phyloP scores from a whole-genome alignment of 2,113 vertebrate species.

The Petroica traversi region DNA sequence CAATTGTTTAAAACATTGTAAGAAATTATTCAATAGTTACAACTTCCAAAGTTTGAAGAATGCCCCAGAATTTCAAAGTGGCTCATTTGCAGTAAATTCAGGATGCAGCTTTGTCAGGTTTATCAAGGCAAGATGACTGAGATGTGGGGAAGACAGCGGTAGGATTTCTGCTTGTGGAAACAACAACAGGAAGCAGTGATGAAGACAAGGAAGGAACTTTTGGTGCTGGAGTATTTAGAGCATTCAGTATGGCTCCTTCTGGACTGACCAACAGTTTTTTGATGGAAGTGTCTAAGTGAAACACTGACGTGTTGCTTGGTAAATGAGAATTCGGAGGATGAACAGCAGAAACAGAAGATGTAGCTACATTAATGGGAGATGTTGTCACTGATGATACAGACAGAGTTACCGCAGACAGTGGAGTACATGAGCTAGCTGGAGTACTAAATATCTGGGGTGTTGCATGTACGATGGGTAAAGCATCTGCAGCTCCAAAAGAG shows the following conservation, averaged over 20 bases:
- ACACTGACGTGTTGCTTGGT: constrained; percentile 65
- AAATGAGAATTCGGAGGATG: constrained; percentile 53
- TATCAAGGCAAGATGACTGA: constrained; percentile 73
- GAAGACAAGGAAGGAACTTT: constrained; percentile 68
- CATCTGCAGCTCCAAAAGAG: constrained; percentile 74
- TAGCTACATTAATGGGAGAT: constrained; percentile 45
- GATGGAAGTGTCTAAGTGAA: constrained; percentile 75
- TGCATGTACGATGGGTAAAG: constrained; percentile 78
- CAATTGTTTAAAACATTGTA: constrained; percentile 49
- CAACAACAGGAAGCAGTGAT: constrained; percentile 69
- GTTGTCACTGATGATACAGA: constrained; percentile 68
- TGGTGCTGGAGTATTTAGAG: constrained; percentile 75
- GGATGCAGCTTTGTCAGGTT: constrained; percentile 75
- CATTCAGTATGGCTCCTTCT: constrained; percentile 87
- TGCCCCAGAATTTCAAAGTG: constrained; percentile 71
- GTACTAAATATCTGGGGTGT: constrained; percentile 74
- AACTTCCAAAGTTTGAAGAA: constrained; percentile 67
- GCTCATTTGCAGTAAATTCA: constrained; percentile 70
- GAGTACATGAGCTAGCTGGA: constrained; percentile 61
- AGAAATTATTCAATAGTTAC: constrained; percentile 62
- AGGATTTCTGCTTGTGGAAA: constrained; percentile 72
- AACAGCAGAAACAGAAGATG: constrained; percentile 66
- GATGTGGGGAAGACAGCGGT: constrained; percentile 67
- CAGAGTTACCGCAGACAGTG: constrained; percentile 39
- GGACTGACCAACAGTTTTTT: constrained; percentile 89